phyloP scores from a whole-genome alignment of 1,140 invertebrate species.

The Meloidogyne floridensis region DNA sequence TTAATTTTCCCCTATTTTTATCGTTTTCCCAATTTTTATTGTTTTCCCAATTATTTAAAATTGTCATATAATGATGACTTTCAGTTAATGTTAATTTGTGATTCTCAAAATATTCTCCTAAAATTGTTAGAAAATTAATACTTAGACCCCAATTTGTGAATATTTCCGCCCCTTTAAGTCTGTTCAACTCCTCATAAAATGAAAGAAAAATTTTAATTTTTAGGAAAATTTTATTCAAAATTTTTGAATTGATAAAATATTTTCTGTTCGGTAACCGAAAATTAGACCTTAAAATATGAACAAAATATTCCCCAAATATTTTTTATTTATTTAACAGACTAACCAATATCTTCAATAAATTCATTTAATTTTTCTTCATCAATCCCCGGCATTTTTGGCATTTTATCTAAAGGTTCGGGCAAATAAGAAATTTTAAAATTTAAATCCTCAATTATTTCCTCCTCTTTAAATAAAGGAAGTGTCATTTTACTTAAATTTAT shows the following conservation, averaged over 20 bases:
- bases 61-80: constrained; percentile 9
- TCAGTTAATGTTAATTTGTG: constrained; percentile 7
- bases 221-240: no score
- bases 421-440: constrained; percentile 1
- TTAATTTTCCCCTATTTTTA: background rate
- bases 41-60: background rate
- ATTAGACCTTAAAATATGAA: no score
- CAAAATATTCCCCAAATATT: no score
- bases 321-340: background rate
- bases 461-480: background rate
- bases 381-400: background rate
- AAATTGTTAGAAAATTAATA: background rate
- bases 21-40: background rate
- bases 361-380: constrained; percentile 5
- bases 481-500: constrained; percentile 1
- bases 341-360: background rate
- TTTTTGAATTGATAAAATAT: no score
- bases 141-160: no score
- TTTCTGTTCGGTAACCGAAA: no score
- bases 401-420: background rate
- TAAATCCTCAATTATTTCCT: constrained; percentile 1
- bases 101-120: background rate
- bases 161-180: no score
- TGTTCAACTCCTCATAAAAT: no score
- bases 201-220: no score